These are phyloP conservation scores for Ardeotis arabs DNA, from an alignment of 2,113 vertebrate genomes.

Conservation along the genomic window DNA sequence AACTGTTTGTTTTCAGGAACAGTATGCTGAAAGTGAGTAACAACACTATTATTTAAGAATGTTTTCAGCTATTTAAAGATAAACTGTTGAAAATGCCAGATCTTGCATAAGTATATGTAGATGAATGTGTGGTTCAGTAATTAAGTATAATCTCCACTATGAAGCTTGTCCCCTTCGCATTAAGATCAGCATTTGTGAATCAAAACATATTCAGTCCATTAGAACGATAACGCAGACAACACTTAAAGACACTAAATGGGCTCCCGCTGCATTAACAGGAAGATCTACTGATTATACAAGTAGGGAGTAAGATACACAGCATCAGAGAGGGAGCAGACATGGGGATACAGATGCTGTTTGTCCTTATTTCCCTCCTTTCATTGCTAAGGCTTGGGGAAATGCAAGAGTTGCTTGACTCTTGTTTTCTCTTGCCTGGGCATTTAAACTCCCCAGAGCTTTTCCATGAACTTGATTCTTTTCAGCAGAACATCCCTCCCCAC, in stretches of 20 bases:
- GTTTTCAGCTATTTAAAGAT: neutral
- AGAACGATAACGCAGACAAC: neutral
- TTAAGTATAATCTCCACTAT: neutral
- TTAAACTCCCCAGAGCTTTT: neutral
- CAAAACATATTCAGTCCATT: neutral
- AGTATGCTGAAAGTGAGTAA: neutral
- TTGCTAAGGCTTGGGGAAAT: neutral
- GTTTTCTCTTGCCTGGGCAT: neutral
- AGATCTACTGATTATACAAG: neutral
- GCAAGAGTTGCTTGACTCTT: neutral
- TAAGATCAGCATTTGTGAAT: neutral
- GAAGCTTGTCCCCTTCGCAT: neutral
- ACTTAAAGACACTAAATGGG: neutral
- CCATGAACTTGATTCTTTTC: neutral
- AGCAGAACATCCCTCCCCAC: neutral
- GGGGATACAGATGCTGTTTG: neutral
- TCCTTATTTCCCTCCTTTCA: neutral
- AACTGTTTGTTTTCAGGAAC: neutral
- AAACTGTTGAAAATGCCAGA: neutral
- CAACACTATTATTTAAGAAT: neutral
- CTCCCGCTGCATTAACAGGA: neutral
- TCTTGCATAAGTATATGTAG: neutral
- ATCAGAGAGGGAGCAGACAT: neutral
- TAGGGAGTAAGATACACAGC: neutral
- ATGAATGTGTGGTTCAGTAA: neutral